Conservation (phyloP, 2,797 vertebrate species). For the Streptopelia turtur region DNA sequence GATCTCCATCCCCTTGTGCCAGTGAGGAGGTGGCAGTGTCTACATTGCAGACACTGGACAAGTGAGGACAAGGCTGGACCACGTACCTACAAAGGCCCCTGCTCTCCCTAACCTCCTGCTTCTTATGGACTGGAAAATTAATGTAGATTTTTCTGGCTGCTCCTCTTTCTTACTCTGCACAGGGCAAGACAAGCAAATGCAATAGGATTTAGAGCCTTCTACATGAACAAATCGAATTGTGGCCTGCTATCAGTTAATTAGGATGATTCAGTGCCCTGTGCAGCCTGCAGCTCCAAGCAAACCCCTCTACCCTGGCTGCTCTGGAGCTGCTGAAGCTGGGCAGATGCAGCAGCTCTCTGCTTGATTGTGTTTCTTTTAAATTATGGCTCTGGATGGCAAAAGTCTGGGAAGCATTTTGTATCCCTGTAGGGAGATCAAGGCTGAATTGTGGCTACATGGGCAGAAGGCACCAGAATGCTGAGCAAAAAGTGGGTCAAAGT, state of each 20-base stretch:
- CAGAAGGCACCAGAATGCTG: neutral
- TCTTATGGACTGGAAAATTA: neutral
- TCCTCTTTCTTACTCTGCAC: neutral
- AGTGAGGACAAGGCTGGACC: neutral
- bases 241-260: neutral
- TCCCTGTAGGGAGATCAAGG: neutral
- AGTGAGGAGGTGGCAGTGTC: neutral
- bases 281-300: slow-evolving; percentile 8
- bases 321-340: neutral
- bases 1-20: neutral
- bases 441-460: neutral
- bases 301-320: neutral
- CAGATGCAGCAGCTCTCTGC: neutral
- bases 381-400: neutral
- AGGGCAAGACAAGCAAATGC: neutral
- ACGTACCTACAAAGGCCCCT: neutral
- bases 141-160: neutral
- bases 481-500: neutral
- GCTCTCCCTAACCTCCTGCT: neutral
- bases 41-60: too few species aligned
- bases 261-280: neutral
- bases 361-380: slow-evolving; percentile 30
- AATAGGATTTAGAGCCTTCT: neutral
- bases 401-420: neutral
- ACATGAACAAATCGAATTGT: neutral